Base-by-base conservation (phyloP, 37 sponge, comb jelly and placozoan genomes). In the Aplysina aerophoba region DNA sequence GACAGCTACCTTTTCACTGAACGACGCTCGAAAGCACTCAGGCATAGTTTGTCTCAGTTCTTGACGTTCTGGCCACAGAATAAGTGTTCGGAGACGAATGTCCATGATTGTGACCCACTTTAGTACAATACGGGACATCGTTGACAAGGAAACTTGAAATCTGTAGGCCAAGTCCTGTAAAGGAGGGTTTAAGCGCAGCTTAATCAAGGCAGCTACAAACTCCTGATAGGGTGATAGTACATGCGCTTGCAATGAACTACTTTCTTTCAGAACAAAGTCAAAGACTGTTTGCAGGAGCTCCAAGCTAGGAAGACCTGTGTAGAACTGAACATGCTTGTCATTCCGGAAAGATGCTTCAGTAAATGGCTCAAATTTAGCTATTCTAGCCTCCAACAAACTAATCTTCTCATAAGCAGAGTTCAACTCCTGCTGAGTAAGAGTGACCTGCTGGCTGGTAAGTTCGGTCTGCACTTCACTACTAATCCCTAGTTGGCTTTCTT, bases 41-140 rank as follows among this genome's bases (percentile, higher is more conserved):
- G 94, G 91, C 89, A 88, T 91, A n/a, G 92, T 94, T 39, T 35
- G 69, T 22, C 44, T 55, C 4, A 88, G 62, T 13, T 19, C 33
- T 11, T 91, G 92, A 19, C 89, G 55, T n/a, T 91, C 89, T 39
- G 92, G 94, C 94, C 91, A 94, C 34, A 85, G 4, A 40, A 94
- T 81, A 22, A 94, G 50, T 16, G 81, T 63, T 31, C 73, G 38
- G 31, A 90, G 27, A 31, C 81, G 50, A 33, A 75, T 55, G 69
- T 82, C 82, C 33, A 90, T 20, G 0, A 57, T 17, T 17, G n/a
- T 62, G 5, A 90, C 30, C 85, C 86, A 86, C 19, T 84, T 87
- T 0, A 41, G 12, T 14, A 90, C 63, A 13, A 87, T 73, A 11
- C 88, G 66, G 41, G 84, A 80, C 13, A 85, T 64, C 8, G 94